Base-by-base conservation (phyloP, 2,888 invertebrate genomes). In the Mantis religiosa region DNA sequence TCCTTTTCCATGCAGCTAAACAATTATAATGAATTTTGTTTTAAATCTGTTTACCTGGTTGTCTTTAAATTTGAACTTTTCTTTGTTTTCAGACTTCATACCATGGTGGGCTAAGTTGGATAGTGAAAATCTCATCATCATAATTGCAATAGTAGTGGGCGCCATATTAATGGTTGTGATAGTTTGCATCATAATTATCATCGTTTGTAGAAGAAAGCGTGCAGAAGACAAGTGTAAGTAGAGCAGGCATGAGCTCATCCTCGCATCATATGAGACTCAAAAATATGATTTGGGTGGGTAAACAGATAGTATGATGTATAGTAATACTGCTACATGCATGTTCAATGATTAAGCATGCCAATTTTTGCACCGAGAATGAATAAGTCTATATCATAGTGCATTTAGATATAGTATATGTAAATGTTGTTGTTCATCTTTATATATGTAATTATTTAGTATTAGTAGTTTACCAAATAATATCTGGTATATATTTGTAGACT, bases 221-320 rank as follows among this genome's bases (percentile, higher is more conserved):
- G 96, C 96, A 88, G 96, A 96, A 91, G 96, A 96, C 91, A 97
- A 97, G 95, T 97, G 97, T 97, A 94, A 97, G 97, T 95, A 90
- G 88, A 82, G 27, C 30, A 82, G 82, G 87, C 87, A 87, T 87
- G 83, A 47, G 71, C 41, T 47, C 87, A 15, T 85, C 83, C 41
- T 85, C 34, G 12, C 82, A n/a, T 54, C 85, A 30, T 89, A 89
- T 85, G 83, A 88, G 87, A 87, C 89, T 86, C 84, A 83, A 89
- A 89, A 89, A 89, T 87, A 89, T 83, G 54, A 71, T 28, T 25
- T 86, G 86, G 86, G 81, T 86, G 86, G 86, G 86, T 86, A 86
- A 86, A 86, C 30, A 71, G 20, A 20, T 30, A 30, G 30, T 30
- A 30, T 54, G 3, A 20, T 0, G 12, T 20, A 54, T 25, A 71